Evolutionary conservation across 2,888 invertebrate genomes (phyloP), one percentile per base, ranked within the genome.

Genomic region (Cryptops parisi): DNA sequence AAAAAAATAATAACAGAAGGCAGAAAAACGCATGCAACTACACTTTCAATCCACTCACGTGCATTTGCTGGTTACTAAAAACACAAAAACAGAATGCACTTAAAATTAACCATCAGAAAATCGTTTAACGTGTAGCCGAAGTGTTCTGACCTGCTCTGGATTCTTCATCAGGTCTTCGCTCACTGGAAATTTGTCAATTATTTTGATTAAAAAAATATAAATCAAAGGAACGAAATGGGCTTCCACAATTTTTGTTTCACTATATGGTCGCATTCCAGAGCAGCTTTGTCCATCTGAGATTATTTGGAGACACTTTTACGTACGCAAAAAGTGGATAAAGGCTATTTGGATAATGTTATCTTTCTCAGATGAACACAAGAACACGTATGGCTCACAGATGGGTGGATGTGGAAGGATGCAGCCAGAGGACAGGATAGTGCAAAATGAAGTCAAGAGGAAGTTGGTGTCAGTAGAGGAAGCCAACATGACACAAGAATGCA

Each of bases 341-440:
- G 15, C 6, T 9, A 33, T 6, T 33, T 33, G 33, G 33, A 33
- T n/a, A n/a, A n/a, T n/a, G 15, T 33, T 33, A 6, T 33, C 9
- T 15, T 33, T 6, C 33, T 33, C 33, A 41, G 43, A 46, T 46
- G 21, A 23, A 19, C 46, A 46, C 43, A n/a, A 6, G 43, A 41
- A 46, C 46, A 46, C 12, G 17, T 46, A 9, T 19, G 21, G 21
- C 46, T 23, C 19, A 9, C 23, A 17, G 46, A 12, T 21, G 43
- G 43, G 43, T 46, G 46, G 17, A 22, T 46, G 9, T 22, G 46
- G 21, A 52, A 44, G 52, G 52, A 52, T 52, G 44, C 52, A 52
- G 52, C 52, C 52, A 52, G 45, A 52, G 45, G 44, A 19, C 21
- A 22, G 41, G 50, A 41, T 5, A 9, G 41, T 49, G 41, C 22